These are phyloP conservation scores for Cordilura impudica DNA, from an alignment of 2,888 invertebrate species.

Conservation along the genomic window DNA sequence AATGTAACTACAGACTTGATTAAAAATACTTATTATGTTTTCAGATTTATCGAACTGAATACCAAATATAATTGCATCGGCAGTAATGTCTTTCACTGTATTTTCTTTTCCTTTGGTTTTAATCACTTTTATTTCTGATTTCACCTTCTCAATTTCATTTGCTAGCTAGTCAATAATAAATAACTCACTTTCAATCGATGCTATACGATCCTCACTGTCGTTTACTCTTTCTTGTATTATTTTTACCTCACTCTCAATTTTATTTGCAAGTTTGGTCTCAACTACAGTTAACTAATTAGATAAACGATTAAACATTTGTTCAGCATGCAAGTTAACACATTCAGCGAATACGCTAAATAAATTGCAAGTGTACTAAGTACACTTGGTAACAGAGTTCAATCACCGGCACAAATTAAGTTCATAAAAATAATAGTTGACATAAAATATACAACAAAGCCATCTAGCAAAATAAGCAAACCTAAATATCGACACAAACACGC, in stretches of 20 bases:
- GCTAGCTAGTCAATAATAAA: background rate
- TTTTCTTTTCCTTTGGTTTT: background rate
- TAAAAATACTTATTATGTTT: background rate
- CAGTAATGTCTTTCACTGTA: background rate
- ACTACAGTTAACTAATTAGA: background rate
- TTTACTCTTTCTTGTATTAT: background rate
- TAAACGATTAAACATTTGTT: background rate
- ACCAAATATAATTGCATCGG: background rate
- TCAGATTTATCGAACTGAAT: background rate
- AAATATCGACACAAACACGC: too few relatives aligned
- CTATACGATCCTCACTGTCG: background rate
- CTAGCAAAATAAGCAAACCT: too few relatives aligned
- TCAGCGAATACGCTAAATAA: too few relatives aligned
- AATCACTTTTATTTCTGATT: background rate
- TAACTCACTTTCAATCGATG: background rate
- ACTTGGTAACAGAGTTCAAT: too few relatives aligned
- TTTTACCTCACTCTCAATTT: background rate
- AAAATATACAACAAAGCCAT: too few relatives aligned
- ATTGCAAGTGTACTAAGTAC: too few relatives aligned
- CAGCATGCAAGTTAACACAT: too few relatives aligned
- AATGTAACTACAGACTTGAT: background rate
- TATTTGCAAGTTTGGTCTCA: background rate
- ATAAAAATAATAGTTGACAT: too few relatives aligned
- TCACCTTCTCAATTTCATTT: background rate
- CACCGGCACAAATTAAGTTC: too few relatives aligned